These are phyloP conservation scores for Sciurus vulgaris DNA, from an alignment of 2,797 vertebrate species.

Conservation along the genomic window DNA sequence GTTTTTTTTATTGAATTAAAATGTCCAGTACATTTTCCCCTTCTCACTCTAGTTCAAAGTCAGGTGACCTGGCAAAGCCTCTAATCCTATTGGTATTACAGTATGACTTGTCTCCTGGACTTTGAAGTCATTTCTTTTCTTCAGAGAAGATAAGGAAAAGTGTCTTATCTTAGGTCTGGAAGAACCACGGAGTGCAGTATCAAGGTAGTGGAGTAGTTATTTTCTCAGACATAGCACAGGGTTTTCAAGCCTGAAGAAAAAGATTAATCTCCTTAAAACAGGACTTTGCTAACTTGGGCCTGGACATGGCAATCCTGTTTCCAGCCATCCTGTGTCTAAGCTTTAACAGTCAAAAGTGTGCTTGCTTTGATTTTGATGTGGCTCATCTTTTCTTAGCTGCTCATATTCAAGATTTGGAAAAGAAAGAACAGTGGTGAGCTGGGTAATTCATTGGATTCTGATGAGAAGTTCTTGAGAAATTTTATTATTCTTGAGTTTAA, in stretches of 20 bases:
- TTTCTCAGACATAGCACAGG: slow-evolving; percentile 66
- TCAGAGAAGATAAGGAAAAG: slow-evolving; percentile 84
- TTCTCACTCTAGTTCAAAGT: slow-evolving; percentile 55
- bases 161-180: slow-evolving; percentile 84
- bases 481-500: slow-evolving; percentile 42
- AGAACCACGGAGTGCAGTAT: slow-evolving; percentile 71
- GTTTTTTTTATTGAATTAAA: background rate
- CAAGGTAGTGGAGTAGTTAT: slow-evolving; percentile 75
- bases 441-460: slow-evolving; percentile 71
- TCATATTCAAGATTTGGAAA: slow-evolving; percentile 69
- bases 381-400: slow-evolving; percentile 64
- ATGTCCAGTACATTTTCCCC: background rate
- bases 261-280: slow-evolving; percentile 76
- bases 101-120: slow-evolving; percentile 82
- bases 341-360: slow-evolving; percentile 73
- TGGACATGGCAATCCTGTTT: slow-evolving; percentile 77
- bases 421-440: slow-evolving; percentile 75
- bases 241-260: slow-evolving; percentile 80
- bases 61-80: slow-evolving; percentile 82
- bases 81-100: slow-evolving; percentile 84
- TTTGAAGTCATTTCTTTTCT: slow-evolving; percentile 82
- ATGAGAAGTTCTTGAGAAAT: slow-evolving; percentile 72
- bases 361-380: slow-evolving; percentile 69
- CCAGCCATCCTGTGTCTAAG: slow-evolving; percentile 61
- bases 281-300: slow-evolving; percentile 75